Conservation (phyloP, 1,140 invertebrate species). For the Sycophaga agraensis region DNA sequence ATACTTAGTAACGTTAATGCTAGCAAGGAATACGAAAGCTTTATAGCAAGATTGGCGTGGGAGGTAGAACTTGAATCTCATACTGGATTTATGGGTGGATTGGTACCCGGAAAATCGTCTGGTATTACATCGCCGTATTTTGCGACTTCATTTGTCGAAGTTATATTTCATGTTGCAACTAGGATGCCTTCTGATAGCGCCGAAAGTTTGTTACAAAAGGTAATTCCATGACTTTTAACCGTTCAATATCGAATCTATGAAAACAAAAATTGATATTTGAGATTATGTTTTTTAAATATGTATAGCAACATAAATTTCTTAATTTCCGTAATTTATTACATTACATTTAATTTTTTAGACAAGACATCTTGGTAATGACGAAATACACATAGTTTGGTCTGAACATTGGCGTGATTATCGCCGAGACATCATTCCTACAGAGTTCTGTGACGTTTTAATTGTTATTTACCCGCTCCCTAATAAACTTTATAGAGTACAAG, state of each 20-base stretch:
- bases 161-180: slow-evolving; percentile 96
- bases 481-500: slow-evolving; percentile 52
- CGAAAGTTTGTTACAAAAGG: slow-evolving; percentile 88
- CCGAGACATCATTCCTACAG: slow-evolving; percentile 95
- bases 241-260: neutral
- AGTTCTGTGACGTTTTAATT: slow-evolving; percentile 98
- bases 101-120: slow-evolving; percentile 87
- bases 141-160: slow-evolving; percentile 84
- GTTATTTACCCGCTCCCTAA: slow-evolving; percentile 92
- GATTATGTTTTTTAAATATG: neutral
- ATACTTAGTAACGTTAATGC: slow-evolving; percentile 75
- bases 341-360: slow-evolving; percentile 64
- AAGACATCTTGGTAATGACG: slow-evolving; percentile 96
- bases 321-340: neutral
- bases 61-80: slow-evolving; percentile 94
- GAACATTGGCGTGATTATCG: slow-evolving; percentile 95
- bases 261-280: neutral
- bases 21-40: slow-evolving; percentile 91
- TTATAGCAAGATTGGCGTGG: slow-evolving; percentile 93
- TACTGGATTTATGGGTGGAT: slow-evolving; percentile 92
- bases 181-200: slow-evolving; percentile 88
- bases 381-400: slow-evolving; percentile 99
- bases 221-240: slow-evolving; percentile 39
- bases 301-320: neutral
- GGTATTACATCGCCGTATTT: slow-evolving; percentile 94